Evolutionary conservation across 2,888 invertebrate species (phyloP).

Genomic region (Amphipoea oculea): DNA sequence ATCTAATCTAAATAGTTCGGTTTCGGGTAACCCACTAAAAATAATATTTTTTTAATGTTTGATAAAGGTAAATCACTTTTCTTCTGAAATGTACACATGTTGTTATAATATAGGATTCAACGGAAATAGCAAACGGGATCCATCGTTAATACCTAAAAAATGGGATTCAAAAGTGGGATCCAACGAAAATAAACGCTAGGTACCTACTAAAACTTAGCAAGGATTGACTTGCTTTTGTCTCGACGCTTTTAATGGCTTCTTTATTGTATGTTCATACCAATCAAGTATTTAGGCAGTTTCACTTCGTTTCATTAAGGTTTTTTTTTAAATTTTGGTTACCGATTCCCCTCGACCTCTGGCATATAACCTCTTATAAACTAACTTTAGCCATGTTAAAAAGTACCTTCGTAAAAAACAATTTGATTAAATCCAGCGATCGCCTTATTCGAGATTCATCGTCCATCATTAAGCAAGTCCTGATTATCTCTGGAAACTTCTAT

Average conservation of each 20-base stretch:
- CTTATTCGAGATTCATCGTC: constrained; percentile 26
- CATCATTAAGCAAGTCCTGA: constrained; percentile 23
- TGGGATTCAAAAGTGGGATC: too few species aligned
- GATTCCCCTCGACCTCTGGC: neutral
- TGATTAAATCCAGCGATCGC: constrained; percentile 38
- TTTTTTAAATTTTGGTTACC: too few species aligned
- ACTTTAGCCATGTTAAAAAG: constrained; percentile 32
- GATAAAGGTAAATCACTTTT: too few species aligned
- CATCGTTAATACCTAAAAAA: too few species aligned
- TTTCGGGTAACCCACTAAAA: too few species aligned
- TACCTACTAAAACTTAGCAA: neutral
- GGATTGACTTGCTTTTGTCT: constrained; percentile 7
- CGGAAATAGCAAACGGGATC: too few species aligned
- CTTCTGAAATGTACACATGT: too few species aligned
- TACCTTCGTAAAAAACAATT: constrained; percentile 38
- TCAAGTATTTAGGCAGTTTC: constrained; percentile 5
- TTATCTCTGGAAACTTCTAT: constrained; percentile 23
- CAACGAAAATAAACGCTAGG: too few species aligned
- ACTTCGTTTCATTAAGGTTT: constrained; percentile 1
- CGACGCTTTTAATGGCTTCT: neutral
- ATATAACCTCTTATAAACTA: constrained; percentile 29
- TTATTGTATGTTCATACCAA: constrained; percentile 9
- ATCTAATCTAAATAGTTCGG: too few species aligned
- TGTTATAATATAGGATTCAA: too few species aligned
- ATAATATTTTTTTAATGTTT: too few species aligned